Evolutionary conservation across 2,113 vertebrate genomes (phyloP), one percentile per base, ranked within the genome.

Genomic region (Xenopus laevis): DNA sequence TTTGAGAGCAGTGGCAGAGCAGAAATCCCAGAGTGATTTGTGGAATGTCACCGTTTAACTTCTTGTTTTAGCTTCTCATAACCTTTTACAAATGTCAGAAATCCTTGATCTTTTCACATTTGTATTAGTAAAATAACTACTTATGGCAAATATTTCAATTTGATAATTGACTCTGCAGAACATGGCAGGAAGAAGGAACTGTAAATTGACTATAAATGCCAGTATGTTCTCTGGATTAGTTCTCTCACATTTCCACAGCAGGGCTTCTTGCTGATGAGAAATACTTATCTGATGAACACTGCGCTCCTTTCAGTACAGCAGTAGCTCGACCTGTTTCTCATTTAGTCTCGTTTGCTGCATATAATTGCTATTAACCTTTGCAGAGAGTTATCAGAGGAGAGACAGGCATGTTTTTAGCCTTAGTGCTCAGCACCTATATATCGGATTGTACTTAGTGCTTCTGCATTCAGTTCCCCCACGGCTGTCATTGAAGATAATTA

Each of bases 361-460:
- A 93, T 92, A 92, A 92, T 92, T 92, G 90, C 89, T 90, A 93
- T 94, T 94, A 94, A 93, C 91, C 92, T 93, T 94, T 93, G 89
- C 81, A 84, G 88, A 91, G 92, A 81, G 86, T 85, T 85, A 93
- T 89, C 88, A 89, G 84, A 91, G 90, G 91, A 90, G 87, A 92
- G 89, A 91, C 87, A 94, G 92, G 87, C 86, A 85, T 88, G 88
- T 87, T 91, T 90, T 92, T 89, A 91, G 87, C 88, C 88, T 78
- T 83, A 75, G 85, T 89, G 89, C 86, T 90, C 86, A 89, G 83
- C 85, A 87, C 83, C 79, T 81, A 91, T 88, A 82, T 86, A 86
- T 88, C 88, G 88, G 90, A 92, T 87, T 87, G 85, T 87, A 84
- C 86, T 87, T 90, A 79, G 87, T 50, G 72, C 79, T 85, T 79